phyloP scores from a whole-genome alignment of 2,113 vertebrate species.

The Python bivittatus region DNA sequence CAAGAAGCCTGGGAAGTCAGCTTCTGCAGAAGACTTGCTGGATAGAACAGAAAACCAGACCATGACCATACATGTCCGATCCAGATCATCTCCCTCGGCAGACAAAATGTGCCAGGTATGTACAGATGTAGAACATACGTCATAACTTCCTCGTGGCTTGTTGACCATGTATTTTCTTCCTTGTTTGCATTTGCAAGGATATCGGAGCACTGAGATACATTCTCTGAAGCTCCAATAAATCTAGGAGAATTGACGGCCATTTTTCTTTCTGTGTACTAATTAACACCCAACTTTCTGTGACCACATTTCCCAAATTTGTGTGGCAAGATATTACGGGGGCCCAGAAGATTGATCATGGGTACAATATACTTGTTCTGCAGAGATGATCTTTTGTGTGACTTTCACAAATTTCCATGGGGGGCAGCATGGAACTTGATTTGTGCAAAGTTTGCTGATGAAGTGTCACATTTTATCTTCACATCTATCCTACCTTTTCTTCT shows the following conservation, averaged over 20 bases:
- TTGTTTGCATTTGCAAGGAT: neutral
- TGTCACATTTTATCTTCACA: neutral
- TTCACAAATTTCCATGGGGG: neutral
- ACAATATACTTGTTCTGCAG: neutral
- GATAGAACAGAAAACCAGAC: slow-evolving; percentile 70
- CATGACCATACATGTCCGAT: slow-evolving; percentile 77
- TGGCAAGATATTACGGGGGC: neutral
- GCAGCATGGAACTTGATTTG: neutral
- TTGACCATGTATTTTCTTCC: neutral
- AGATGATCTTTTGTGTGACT: neutral
- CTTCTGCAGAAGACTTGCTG: slow-evolving; percentile 87
- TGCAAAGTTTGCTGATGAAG: neutral
- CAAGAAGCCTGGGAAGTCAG: slow-evolving; percentile 77
- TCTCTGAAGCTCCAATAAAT: neutral
- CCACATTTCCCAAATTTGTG: neutral
- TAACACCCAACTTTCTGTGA: neutral
- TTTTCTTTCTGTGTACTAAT: neutral
- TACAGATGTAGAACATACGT: fast-evolving
- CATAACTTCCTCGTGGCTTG: neutral
- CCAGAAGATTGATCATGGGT: neutral
- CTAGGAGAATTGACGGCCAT: neutral
- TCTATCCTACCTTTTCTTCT: neutral
- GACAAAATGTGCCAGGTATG: slow-evolving; percentile 82
- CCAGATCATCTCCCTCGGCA: slow-evolving; percentile 81
- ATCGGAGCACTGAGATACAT: neutral